Percentiles rank a stretch among this genome's conserved stretches.
phyloP scores from a whole-genome alignment of 92 coral and sea anemone genomes.

The Bergia puertoricense region DNA sequence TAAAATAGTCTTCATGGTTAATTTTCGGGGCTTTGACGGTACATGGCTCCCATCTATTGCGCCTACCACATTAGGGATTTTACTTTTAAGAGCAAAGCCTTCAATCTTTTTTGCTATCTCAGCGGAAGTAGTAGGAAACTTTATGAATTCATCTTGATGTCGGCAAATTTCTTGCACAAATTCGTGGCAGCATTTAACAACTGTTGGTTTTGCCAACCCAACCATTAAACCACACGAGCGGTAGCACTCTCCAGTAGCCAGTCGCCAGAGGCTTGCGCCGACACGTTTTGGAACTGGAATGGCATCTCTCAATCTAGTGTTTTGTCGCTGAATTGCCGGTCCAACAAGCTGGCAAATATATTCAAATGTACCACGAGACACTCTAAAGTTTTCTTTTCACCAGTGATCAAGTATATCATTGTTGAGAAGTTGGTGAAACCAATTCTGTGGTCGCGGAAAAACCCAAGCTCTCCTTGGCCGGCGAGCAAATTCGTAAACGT shows the following conservation, averaged over 20 bases:
- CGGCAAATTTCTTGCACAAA: constrained; percentile 51
- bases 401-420: constrained; percentile 37
- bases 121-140: constrained; percentile 48
- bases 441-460: constrained; percentile 52
- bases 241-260: not conserved
- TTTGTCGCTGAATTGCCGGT: constrained; percentile 29
- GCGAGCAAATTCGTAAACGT: constrained; percentile 43
- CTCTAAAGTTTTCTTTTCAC: constrained; percentile 50
- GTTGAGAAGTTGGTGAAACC: constrained; percentile 54
- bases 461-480: constrained; percentile 48
- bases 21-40: constrained; percentile 43
- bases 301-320: constrained; percentile 45
- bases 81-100: constrained; percentile 43
- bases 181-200: constrained; percentile 44
- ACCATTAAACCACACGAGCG: too few relatives aligned
- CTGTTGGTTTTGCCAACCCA: not conserved
- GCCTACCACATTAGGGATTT: constrained; percentile 46
- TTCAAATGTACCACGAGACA: constrained; percentile 48
- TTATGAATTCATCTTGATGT: constrained; percentile 45
- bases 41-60: constrained; percentile 51
- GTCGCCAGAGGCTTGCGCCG: constrained; percentile 31
- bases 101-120: constrained; percentile 46
- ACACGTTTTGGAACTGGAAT: constrained; percentile 40
- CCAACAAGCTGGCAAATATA: constrained; percentile 48
- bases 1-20: constrained; percentile 49